These are phyloP conservation scores for Aplysina aerophoba DNA, from an alignment of 37 sponge, comb jelly and placozoan genomes.

Conservation along the genomic window DNA sequence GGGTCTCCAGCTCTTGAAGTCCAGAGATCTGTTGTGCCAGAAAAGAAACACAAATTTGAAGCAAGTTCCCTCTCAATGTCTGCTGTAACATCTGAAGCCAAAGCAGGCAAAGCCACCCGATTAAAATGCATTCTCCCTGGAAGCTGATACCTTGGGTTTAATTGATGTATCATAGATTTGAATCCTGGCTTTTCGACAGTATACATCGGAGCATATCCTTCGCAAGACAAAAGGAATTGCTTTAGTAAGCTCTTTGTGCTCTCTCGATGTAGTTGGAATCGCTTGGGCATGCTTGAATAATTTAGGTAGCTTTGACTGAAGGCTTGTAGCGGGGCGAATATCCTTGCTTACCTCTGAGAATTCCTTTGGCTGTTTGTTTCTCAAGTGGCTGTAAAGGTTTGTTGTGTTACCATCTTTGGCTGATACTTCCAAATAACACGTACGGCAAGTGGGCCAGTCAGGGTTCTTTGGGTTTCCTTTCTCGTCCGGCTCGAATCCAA, in stretches of 20 bases:
- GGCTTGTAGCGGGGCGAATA: neutral
- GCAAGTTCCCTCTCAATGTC: constrained; percentile 6
- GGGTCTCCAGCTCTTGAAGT: constrained; percentile 30
- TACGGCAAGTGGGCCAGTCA: neutral
- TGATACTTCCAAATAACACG: neutral
- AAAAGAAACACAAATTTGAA: neutral
- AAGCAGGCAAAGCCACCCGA: constrained; percentile 11
- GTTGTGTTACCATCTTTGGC: constrained; percentile 15
- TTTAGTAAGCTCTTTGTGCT: constrained; percentile 32
- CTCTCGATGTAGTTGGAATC: neutral
- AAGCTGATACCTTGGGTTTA: constrained; percentile 19
- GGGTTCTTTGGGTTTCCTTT: neutral
- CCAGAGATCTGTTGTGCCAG: constrained; percentile 39
- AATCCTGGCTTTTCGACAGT: constrained; percentile 31
- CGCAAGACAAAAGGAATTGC: constrained; percentile 17
- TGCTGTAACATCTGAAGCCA: neutral
- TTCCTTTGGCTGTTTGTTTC: neutral
- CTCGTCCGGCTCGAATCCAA: constrained; percentile 16
- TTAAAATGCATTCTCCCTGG: constrained; percentile 17
- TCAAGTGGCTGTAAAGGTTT: constrained; percentile 9
- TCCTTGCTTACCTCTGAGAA: neutral
- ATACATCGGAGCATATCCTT: constrained; percentile 41
- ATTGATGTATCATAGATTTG: constrained; percentile 9
- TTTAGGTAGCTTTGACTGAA: neutral
- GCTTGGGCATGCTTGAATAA: neutral